Base-by-base conservation (phyloP, 2,797 vertebrate genomes). In the Vultur gryphus region DNA sequence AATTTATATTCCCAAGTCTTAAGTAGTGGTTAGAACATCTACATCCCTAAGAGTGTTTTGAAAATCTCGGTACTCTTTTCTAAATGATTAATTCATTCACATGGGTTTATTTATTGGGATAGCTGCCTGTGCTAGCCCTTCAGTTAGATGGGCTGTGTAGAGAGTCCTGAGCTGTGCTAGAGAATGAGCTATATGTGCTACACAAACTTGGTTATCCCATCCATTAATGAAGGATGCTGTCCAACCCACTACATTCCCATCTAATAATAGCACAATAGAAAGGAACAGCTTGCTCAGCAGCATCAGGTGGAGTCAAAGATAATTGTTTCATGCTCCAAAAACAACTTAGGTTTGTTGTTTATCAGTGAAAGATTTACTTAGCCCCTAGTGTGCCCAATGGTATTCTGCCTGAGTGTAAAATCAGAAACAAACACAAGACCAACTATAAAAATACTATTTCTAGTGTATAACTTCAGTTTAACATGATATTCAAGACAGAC, bases 301-400 rank as follows among this genome's bases (percentile, higher is more conserved):
- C 87, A 90, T 87, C 90, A 96, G 80, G 69, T 93, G 86, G 75
- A 96, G 75, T 77, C 62, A 87, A 90, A 73, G 43, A 77, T 89
- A 89, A 91, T 92, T 80, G 52, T 89, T 95, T 96, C 78, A 87
- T 79, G 87, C 71, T 95, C 73, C 84, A 86, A 86, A 82, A 97
- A 89, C 62, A 84, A 43, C 81, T 89, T 23, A 41, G 59, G 16
- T 59, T 85, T 88, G 80, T 55, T 94, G 72, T 71, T 93, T 90
- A 71, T 54, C 49, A 85, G 51, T 21, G 39, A 49, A 82, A 86
- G 84, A 78, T 81, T 91, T 72, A 83, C 54, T 84, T 62, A 81
- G 29, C 43, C 64, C 78, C 23, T n/a, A 10, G 29, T 44, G 66
- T 0, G 3, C 57, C 28, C 51, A 18, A 0, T 52, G 71, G 65